A percentile compares a stretch with the other conserved stretches of the same genome.
Evolutionary conservation across 1,140 invertebrate genomes (phyloP).

Genomic region (Panagrolaimus sp.): DNA sequence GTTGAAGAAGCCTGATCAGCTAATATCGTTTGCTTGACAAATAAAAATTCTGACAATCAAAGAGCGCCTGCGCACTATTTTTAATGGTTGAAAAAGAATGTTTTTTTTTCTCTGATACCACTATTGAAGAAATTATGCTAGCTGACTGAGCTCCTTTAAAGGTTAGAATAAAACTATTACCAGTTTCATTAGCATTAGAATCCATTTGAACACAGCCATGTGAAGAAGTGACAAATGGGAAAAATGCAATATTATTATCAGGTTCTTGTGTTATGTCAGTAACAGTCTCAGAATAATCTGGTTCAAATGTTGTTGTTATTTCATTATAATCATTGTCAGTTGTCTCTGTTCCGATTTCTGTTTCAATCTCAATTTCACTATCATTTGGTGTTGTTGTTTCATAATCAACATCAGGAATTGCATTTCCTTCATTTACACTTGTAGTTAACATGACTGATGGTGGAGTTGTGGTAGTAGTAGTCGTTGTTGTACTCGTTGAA

Average conservation of each 20-base stretch:
- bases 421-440: too few species aligned
- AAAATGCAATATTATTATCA: background rate
- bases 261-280: background rate
- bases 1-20: too few species aligned
- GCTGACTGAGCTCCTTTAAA: too few species aligned
- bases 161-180: background rate
- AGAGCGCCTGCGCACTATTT: too few species aligned
- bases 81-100: too few species aligned
- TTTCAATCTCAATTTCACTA: background rate
- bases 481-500: background rate
- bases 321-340: too few species aligned
- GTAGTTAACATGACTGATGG: too few species aligned
- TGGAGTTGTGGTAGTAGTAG: background rate
- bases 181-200: background rate
- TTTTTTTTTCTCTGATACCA: too few species aligned
- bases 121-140: background rate
- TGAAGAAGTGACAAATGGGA: background rate
- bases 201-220: background rate
- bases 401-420: background rate
- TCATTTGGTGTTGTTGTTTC: conserved; percentile 8
- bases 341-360: background rate
- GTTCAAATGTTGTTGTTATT: background rate
- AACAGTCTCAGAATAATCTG: background rate
- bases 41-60: too few species aligned
- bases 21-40: too few species aligned